These are phyloP conservation scores for Cheilosia pagana DNA, from an alignment of 2,888 invertebrate species.

Conservation along the genomic window DNA sequence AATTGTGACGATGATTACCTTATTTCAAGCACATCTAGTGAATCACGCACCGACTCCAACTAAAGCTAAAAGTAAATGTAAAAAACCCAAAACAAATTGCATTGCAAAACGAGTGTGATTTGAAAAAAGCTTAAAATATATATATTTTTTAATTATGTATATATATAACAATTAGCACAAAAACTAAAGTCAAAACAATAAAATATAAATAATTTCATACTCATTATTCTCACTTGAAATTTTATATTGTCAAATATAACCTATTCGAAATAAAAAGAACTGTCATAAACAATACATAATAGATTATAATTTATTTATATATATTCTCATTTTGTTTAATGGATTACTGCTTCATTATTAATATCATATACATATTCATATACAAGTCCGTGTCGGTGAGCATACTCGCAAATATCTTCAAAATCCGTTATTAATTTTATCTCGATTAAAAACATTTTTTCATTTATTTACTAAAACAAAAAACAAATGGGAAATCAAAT, in stretches of 20 bases:
- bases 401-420: conserved; percentile 68
- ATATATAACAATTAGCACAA: conserved; percentile 75
- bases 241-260: conserved; percentile 72
- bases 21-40: background rate
- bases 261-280: conserved; percentile 27
- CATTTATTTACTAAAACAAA: conserved; percentile 40
- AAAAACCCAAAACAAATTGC: conserved; percentile 62
- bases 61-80: conserved; percentile 1
- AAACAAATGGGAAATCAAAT: conserved; percentile 10
- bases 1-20: no score
- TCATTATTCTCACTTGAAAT: conserved; percentile 49
- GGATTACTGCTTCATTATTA: conserved; percentile 68
- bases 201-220: conserved; percentile 51
- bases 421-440: conserved; percentile 11
- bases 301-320: conserved; percentile 64
- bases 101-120: conserved; percentile 72
- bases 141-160: conserved; percentile 74
- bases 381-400: conserved; percentile 75
- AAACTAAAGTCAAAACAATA: conserved; percentile 58
- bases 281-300: conserved; percentile 27
- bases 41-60: background rate
- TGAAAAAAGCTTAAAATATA: conserved; percentile 75
- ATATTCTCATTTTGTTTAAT: conserved; percentile 29
- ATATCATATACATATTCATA: conserved; percentile 71
- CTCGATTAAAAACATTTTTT: conserved; percentile 29